phyloP scores from a whole-genome alignment of 1,140 invertebrate species.

The Drosophila truncata region DNA sequence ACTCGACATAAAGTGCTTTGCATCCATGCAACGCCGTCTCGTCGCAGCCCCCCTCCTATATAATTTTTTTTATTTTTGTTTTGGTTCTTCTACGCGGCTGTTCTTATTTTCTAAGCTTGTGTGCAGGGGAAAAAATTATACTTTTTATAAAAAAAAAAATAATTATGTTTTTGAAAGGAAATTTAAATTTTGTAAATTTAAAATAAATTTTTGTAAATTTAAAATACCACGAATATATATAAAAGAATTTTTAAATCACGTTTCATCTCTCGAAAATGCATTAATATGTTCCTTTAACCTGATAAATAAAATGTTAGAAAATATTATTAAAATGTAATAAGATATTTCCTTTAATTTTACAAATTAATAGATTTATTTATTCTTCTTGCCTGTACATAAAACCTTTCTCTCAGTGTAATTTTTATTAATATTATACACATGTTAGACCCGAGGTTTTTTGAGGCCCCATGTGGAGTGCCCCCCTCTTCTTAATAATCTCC shows the following conservation, averaged over 20 bases:
- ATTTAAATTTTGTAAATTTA: background rate
- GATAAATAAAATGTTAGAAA: background rate
- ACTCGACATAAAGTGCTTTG: slow-evolving; percentile 73
- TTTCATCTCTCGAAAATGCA: background rate
- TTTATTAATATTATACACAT: slow-evolving; percentile 81
- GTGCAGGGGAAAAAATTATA: background rate
- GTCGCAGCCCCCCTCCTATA: background rate
- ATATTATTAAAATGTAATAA: background rate
- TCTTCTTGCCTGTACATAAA: background rate
- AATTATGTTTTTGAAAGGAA: accelerated
- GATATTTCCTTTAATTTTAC: background rate
- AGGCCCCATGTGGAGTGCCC: slow-evolving; percentile 61
- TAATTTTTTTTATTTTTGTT: slow-evolving; percentile 61
- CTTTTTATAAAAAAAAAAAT: background rate
- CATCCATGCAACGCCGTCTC: slow-evolving; percentile 66
- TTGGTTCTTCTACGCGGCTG: slow-evolving; percentile 59
- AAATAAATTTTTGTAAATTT: background rate
- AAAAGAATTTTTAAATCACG: background rate
- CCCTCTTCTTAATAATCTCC: slow-evolving; percentile 46
- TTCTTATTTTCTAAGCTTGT: slow-evolving; percentile 14
- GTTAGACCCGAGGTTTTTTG: slow-evolving; percentile 34
- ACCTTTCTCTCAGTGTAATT: slow-evolving; percentile 56
- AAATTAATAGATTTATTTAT: background rate
- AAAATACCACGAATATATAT: background rate
- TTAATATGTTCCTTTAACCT: background rate